A percentile compares a stretch with the other conserved stretches of the same genome.
phyloP scores from a whole-genome alignment of 2,888 invertebrate genomes.

The Eupelmus urozonus region DNA sequence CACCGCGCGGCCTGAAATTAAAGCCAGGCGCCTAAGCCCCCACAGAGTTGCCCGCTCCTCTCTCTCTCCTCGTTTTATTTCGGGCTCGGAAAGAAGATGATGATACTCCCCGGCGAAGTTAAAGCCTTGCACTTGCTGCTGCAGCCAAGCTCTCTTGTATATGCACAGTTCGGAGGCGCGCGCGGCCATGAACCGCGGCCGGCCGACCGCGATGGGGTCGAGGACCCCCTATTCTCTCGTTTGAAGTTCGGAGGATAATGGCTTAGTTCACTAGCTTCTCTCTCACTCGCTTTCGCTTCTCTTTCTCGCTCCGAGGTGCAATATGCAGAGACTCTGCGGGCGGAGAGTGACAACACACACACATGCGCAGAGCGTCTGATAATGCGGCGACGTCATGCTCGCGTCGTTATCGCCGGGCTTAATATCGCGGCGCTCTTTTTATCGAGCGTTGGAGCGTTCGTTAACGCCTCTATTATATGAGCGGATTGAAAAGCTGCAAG shows the following conservation, averaged over 20 bases:
- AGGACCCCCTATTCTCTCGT: constrained; percentile 50
- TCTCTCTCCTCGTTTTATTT: no score
- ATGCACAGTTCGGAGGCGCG: no score
- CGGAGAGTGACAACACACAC: neutral
- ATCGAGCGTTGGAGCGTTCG: constrained; percentile 9
- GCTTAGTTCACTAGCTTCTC: constrained; percentile 37
- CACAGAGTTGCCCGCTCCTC: no score
- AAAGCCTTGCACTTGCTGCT: no score
- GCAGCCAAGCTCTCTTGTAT: no score
- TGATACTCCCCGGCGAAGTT: no score
- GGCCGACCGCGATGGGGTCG: constrained; percentile 20
- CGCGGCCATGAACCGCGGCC: constrained; percentile 41
- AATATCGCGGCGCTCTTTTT: constrained; percentile 9
- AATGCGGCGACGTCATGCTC: constrained; percentile 28
- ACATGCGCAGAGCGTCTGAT: neutral
- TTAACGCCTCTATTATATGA: constrained; percentile 5
- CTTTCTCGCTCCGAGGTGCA: neutral
- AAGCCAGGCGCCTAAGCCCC: no score
- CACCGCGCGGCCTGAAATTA: no score
- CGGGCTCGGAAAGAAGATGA: no score
- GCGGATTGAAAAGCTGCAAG: neutral
- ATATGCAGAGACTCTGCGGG: no score
- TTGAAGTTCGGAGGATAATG: constrained; percentile 46
- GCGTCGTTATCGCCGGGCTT: constrained; percentile 21
- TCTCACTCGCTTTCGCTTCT: constrained; percentile 2